phyloP scores from a whole-genome alignment of 2,888 invertebrate genomes.

The Thelaira solivaga region DNA sequence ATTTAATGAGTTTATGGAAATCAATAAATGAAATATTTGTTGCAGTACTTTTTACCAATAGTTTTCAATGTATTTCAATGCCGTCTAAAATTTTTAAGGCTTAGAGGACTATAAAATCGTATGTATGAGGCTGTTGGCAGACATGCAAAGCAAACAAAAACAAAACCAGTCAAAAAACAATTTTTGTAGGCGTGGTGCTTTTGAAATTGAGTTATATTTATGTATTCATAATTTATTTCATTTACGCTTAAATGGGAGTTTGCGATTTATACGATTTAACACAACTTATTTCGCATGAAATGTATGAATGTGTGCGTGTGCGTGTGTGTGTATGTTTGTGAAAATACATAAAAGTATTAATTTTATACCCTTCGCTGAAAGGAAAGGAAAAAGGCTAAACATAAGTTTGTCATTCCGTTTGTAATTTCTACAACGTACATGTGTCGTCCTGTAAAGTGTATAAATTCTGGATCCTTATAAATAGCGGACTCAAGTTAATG shows the following conservation, averaged over 20 bases:
- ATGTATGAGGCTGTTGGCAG: not conserved
- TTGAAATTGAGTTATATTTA: constrained; percentile 51
- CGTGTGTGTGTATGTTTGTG: not conserved
- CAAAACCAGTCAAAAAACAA: too few species aligned
- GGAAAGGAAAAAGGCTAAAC: too few species aligned
- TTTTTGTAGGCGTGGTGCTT: constrained; percentile 46
- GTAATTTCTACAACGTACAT: too few species aligned
- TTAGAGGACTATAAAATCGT: not conserved
- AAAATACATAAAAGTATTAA: not conserved
- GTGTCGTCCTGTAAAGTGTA: too few species aligned
- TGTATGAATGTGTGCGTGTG: not conserved
- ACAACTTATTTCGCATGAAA: constrained; percentile 37
- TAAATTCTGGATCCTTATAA: too few species aligned
- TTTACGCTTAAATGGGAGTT: constrained; percentile 45
- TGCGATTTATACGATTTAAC: constrained; percentile 37
- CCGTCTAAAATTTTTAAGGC: not conserved
- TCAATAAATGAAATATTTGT: not conserved
- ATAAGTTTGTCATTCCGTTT: too few species aligned
- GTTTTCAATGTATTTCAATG: not conserved
- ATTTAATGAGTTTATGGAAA: not conserved
- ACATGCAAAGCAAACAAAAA: not conserved
- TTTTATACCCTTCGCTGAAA: too few species aligned
- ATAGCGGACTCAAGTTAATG: too few species aligned
- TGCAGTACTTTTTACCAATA: not conserved
- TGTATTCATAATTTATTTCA: constrained; percentile 26